A percentile compares a stretch with the other conserved stretches of the same genome.
These are phyloP conservation scores for Furnarius figulus DNA, from an alignment of 2,113 vertebrate genomes.

Conservation along the genomic window DNA sequence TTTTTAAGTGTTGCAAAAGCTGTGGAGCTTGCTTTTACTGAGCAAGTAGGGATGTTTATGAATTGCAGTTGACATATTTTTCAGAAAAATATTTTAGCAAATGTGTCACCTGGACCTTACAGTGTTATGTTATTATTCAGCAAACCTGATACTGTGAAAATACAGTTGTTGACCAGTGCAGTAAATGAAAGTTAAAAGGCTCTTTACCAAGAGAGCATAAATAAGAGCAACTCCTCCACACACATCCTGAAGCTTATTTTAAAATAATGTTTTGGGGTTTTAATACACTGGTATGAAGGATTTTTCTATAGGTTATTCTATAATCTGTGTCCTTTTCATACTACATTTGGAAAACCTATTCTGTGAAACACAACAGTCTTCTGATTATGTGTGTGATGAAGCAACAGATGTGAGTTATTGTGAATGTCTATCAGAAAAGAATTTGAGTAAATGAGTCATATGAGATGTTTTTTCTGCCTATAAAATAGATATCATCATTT, in stretches of 20 bases:
- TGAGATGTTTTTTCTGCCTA: background rate
- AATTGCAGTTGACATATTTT: background rate
- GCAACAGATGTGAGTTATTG: background rate
- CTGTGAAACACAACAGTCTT: background rate
- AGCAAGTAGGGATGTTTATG: background rate
- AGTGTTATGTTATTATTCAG: background rate
- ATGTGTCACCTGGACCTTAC: background rate
- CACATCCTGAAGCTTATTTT: background rate
- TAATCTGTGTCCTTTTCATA: background rate
- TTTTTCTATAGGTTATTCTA: background rate
- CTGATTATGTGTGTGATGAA: background rate
- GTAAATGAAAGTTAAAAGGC: background rate
- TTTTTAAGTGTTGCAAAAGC: background rate
- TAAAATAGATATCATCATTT: background rate
- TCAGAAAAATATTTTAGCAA: background rate
- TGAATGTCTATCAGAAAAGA: background rate
- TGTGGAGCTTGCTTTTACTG: background rate
- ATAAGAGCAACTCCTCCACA: background rate
- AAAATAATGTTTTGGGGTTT: rapidly evolving
- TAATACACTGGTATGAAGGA: background rate
- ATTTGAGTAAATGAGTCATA: background rate
- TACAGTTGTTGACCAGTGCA: background rate
- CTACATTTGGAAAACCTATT: background rate
- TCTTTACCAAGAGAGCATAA: background rate
- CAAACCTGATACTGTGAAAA: background rate